These are phyloP conservation scores for Tholera decimalis DNA, from an alignment of 2,888 invertebrate genomes.

Conservation along the genomic window DNA sequence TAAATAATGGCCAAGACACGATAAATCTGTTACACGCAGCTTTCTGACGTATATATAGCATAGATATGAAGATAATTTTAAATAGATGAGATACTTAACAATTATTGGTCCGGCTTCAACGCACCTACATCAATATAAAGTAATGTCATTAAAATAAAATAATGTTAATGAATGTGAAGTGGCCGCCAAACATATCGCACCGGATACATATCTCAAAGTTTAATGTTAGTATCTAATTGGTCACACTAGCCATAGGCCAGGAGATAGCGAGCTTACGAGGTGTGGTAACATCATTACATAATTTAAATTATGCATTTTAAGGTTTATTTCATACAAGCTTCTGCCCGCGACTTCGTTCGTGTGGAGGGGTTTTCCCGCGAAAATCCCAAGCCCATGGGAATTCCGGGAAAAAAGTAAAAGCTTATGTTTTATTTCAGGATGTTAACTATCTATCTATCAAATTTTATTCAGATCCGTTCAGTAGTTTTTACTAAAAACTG, in stretches of 20 bases:
- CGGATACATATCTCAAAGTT: slow-evolving; percentile 83
- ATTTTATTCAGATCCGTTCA: no score
- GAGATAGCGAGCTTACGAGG: slow-evolving; percentile 39
- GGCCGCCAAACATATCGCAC: slow-evolving; percentile 78
- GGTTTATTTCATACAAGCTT: no score
- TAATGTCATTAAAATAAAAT: slow-evolving; percentile 58
- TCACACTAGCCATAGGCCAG: slow-evolving; percentile 64
- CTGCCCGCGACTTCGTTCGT: no score
- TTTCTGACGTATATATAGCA: slow-evolving; percentile 47
- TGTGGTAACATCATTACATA: background rate
- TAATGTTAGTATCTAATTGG: slow-evolving; percentile 80
- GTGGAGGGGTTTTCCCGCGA: no score
- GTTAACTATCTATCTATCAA: no score
- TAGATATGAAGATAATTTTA: slow-evolving; percentile 50
- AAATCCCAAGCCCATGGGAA: no score
- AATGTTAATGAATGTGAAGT: slow-evolving; percentile 65
- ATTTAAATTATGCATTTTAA: slow-evolving; percentile 6
- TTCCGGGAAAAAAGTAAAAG: no score
- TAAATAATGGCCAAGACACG: slow-evolving; percentile 26
- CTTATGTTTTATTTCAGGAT: no score
- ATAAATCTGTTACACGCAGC: slow-evolving; percentile 19
- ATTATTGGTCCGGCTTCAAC: slow-evolving; percentile 35
- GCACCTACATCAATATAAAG: slow-evolving; percentile 38
- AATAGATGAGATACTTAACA: slow-evolving; percentile 55
- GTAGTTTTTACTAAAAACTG: no score